These are phyloP conservation scores for Pardalotus punctatus DNA, from an alignment of 2,113 vertebrate genomes.

Conservation along the genomic window DNA sequence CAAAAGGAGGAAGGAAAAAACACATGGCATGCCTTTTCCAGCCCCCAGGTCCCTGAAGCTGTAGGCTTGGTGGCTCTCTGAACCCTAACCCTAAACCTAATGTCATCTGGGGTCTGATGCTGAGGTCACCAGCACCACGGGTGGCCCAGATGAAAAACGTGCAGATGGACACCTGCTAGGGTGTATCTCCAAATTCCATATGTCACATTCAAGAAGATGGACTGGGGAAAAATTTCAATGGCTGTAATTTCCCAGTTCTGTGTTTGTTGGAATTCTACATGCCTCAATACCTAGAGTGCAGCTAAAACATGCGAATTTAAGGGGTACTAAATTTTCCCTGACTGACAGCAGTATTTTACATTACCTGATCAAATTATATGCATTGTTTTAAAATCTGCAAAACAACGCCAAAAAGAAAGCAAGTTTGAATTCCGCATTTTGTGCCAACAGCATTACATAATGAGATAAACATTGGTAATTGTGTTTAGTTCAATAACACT, in stretches of 20 bases:
- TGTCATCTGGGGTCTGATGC: too few relatives aligned
- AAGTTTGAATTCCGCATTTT: background rate
- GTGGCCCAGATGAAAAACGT: too few relatives aligned
- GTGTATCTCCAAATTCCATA: background rate
- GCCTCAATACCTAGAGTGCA: background rate
- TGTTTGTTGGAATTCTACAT: background rate
- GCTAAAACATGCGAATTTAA: background rate
- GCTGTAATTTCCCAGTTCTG: background rate
- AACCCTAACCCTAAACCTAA: background rate
- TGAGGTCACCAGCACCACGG: too few relatives aligned
- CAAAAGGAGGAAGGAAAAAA: background rate
- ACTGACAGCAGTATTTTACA: background rate
- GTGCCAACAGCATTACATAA: slow-evolving; percentile 26
- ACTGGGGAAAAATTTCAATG: background rate
- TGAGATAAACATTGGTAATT: slow-evolving; percentile 64
- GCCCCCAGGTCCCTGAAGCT: background rate
- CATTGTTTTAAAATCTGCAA: background rate
- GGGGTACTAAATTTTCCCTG: background rate
- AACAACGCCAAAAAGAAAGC: slow-evolving; percentile 3
- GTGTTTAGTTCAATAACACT: slow-evolving; percentile 65
- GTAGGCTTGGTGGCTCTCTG: background rate
- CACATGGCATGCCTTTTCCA: background rate
- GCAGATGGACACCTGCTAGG: too few relatives aligned
- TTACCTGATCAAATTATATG: slow-evolving; percentile 3
- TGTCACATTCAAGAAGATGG: background rate